These are phyloP conservation scores for Lamprologus speciosus DNA, from an alignment of 2,113 vertebrate species.

Conservation along the genomic window DNA sequence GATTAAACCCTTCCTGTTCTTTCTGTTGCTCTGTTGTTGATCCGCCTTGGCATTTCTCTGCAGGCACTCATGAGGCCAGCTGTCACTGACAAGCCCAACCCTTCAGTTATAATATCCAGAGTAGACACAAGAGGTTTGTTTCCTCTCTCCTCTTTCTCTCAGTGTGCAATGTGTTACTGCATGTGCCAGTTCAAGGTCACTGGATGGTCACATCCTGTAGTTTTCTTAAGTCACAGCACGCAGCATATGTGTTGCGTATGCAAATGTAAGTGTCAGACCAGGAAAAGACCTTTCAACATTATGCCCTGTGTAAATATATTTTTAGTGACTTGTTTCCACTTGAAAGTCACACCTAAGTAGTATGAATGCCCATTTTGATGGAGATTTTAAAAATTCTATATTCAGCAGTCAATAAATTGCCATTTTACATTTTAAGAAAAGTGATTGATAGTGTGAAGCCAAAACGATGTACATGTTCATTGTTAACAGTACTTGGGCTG, in stretches of 20 bases:
- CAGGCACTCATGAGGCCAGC: conserved; percentile 45
- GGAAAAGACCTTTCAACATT: background rate
- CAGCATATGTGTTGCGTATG: background rate
- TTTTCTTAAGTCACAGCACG: background rate
- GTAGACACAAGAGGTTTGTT: background rate
- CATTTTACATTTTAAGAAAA: background rate
- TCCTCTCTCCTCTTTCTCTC: background rate
- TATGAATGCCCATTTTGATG: background rate
- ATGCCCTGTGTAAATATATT: background rate
- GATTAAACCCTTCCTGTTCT: conserved; percentile 14
- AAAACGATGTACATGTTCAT: background rate
- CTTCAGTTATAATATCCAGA: conserved; percentile 30
- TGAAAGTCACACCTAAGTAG: background rate
- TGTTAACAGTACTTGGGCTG: background rate
- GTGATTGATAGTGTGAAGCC: background rate
- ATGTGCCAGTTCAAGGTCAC: conserved; percentile 15
- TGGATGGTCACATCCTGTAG: background rate
- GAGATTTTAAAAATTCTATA: background rate
- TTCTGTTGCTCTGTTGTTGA: conserved; percentile 23
- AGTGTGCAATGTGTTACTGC: background rate
- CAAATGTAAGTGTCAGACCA: background rate
- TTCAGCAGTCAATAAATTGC: background rate
- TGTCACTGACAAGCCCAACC: conserved; percentile 44
- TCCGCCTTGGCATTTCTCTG: conserved; percentile 48
- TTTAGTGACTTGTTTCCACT: background rate